These are phyloP conservation scores for Rhinogobio ventralis DNA, from an alignment of 2,797 vertebrate genomes.

Conservation along the genomic window DNA sequence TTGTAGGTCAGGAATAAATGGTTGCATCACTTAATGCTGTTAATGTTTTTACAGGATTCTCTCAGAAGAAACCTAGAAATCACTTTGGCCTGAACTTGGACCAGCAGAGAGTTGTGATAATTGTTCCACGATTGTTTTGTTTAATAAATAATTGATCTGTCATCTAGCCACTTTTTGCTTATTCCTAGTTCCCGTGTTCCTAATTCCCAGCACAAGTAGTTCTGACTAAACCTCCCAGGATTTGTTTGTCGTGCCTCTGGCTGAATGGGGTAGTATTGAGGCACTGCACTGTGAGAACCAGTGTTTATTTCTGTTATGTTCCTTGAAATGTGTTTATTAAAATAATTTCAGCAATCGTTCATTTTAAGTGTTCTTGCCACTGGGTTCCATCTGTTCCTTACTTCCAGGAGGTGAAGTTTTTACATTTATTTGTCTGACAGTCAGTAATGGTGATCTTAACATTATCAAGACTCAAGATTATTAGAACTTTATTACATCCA, in stretches of 20 bases:
- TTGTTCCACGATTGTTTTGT: not conserved
- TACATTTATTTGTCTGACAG: not conserved
- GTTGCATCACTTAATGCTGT: not conserved
- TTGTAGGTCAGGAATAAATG: not conserved
- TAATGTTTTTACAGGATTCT: not conserved
- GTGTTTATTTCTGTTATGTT: constrained; percentile 11
- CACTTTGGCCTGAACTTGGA: not conserved
- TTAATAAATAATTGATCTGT: not conserved
- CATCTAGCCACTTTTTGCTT: not conserved
- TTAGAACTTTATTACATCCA: not conserved
- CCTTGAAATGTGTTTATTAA: constrained; percentile 15
- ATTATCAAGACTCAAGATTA: not conserved
- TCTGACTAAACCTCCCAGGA: not conserved
- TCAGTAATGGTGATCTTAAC: not conserved
- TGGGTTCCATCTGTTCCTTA: not conserved
- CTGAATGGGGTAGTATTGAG: not conserved
- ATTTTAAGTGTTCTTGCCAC: not conserved
- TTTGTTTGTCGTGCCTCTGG: not conserved
- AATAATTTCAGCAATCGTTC: not conserved
- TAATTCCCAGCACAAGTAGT: not conserved
- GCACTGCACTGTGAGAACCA: not conserved
- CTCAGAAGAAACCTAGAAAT: not conserved
- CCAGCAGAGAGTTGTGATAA: not conserved
- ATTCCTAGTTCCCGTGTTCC: not conserved
- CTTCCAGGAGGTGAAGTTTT: not conserved